Evolutionary conservation across 92 coral and sea anemone species (phyloP), one percentile per base, ranked within the genome.

Genomic region (Bergia puertoricense): DNA sequence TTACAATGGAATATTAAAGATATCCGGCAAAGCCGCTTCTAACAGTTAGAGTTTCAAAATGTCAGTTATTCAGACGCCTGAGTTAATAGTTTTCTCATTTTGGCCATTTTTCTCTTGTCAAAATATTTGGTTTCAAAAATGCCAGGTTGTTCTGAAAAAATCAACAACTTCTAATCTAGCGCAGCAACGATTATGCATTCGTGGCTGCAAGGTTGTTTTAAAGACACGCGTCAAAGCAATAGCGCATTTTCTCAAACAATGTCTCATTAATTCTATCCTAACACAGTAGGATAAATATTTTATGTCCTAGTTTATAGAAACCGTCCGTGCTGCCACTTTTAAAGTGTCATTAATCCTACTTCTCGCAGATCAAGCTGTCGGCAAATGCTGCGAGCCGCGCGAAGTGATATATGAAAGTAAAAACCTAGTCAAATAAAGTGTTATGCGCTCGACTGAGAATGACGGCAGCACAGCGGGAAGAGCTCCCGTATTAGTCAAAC

Each of bases 331-430:
- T 41, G 37, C 44, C 66, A 38, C 44, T 48, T 69, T 46, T 71
- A 39, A 84, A 73, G 11, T 71, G 87, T 71, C 87, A 18, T 84
- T 14, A 84, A 30, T 48, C 45, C 67, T 83, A 44, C 57, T 46
- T 45, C 77, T 46, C 62, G 16, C 74, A 37, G 7, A 59, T 79
- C 66, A 56, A 54, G 40, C 48, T 39, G 73, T 59, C 85, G 59
- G 48, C 79, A 30, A 62, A 2, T 62, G 69, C 69, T 68, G 37
- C 15, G 9, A 36, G 68, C 18, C 36, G 22, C 59, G 22, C 30
- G 44, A 11, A 48, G 77, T 45, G 44, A 39, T 48, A 39, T 46
- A 15, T 46, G 43, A 54, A 71, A 2, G 79, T 7, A 46, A 84
- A 30, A 38, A 69, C 56, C 1, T 13, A 37, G 11, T 36, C 67